Base-by-base conservation (phyloP, 2,888 invertebrate species). In the Trimorus sp. region DNA sequence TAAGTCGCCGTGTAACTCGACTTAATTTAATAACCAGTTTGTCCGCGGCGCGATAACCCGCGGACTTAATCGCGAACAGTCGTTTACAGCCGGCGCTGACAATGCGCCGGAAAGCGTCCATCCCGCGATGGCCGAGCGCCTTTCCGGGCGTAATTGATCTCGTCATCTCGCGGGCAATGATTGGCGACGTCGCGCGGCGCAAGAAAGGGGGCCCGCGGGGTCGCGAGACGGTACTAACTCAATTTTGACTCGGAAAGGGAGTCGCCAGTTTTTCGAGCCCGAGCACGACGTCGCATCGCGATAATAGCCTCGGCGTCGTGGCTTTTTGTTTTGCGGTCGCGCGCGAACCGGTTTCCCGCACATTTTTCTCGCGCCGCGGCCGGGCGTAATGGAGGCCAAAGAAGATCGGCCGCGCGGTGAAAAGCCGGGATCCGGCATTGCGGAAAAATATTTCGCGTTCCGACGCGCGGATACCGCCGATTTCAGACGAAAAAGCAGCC, bases 181-280 rank as follows among this genome's bases (percentile, higher is more conserved):
- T 62, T 56, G 45, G 73, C 59, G 49, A 68, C 48, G 36, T 40
- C n/a, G 60, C 12, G 42, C 54, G 62, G 76, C 36, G 14, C 45
- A 69, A 66, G 65, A 71, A 71, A 54, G 0, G 40, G 26, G 58
- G 6, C 9, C 16, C 45, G 65, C 51, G 68, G 42, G 16, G 11
- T n/a, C 16, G 51, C 38, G 11, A 51, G 71, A 60, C 58, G 68
- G 66, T 84, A 83, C 80, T 85, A 87, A 87, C 86, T 87, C 84
- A 88, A 87, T 88, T 87, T 85, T 70, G 58, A 60, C 84, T 83
- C 71, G 69, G 83, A 83, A 79, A 81, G 75, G 87, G 86, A 83
- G 76, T 84, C 84, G 84, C 86, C 15, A 76, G 83, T 87, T 88
- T 88, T 87, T 58, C 49, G 56, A 81, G 75, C 14, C 49, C 60